A percentile compares a stretch with the other conserved stretches of the same genome.
Conservation (phyloP, 2,113 vertebrate species). For the Barnardius zonarius region DNA sequence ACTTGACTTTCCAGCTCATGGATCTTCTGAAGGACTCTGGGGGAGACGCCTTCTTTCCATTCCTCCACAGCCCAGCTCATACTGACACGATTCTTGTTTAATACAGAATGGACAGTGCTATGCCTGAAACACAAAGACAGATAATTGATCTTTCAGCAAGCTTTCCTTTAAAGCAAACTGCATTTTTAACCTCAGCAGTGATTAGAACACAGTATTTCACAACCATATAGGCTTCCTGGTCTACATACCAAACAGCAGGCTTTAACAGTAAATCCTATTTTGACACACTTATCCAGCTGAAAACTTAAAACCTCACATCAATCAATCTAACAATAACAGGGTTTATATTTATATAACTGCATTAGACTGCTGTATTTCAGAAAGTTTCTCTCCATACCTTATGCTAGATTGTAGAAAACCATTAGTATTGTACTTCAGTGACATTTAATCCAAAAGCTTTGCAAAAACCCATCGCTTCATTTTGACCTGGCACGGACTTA, state of each 20-base stretch:
- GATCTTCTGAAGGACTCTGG: constrained; percentile 88
- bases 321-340: not conserved
- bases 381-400: not conserved
- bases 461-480: rapidly evolving
- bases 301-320: not conserved
- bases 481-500: rapidly evolving
- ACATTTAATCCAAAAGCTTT: not conserved
- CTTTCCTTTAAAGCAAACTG: rapidly evolving
- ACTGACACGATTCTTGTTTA: not conserved
- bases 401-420: not conserved
- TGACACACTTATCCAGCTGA: not conserved
- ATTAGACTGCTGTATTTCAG: not conserved
- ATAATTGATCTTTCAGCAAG: not conserved
- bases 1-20: constrained; percentile 88
- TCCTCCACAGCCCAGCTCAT: constrained; percentile 96
- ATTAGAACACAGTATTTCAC: not conserved
- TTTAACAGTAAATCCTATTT: not conserved
- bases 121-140: not conserved
- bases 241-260: not conserved
- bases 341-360: not conserved
- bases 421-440: rapidly evolving
- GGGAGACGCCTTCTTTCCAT: constrained; percentile 92
- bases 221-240: rapidly evolving
- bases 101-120: not conserved
- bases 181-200: not conserved